Percentiles rank a stretch among this genome's conserved stretches.
These are phyloP conservation scores for Caenorhabditis sp. DNA, from an alignment of 2,888 invertebrate genomes.

Conservation along the genomic window DNA sequence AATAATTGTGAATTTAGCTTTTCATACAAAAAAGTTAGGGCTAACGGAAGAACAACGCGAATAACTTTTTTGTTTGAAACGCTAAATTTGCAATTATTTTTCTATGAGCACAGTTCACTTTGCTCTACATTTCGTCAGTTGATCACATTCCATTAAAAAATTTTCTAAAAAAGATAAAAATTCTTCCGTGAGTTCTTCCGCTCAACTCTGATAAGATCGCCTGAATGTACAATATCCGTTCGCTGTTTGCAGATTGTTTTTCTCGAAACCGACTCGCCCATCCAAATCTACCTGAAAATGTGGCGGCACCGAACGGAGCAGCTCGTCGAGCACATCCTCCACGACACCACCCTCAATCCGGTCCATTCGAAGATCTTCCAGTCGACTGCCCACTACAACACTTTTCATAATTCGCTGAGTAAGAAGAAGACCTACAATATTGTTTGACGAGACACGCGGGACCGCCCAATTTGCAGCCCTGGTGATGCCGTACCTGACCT, in stretches of 20 bases:
- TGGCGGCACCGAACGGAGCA: constrained; percentile 32
- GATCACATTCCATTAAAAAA: no score
- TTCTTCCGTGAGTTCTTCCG: no score
- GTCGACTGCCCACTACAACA: not conserved
- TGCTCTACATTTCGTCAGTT: no score
- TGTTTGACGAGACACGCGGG: no score
- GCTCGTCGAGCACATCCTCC: constrained; percentile 17
- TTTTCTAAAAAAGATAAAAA: no score
- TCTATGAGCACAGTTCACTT: no score
- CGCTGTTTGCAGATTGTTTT: constrained; percentile 20
- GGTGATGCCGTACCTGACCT: not conserved
- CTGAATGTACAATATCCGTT: no score
- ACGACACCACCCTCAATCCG: constrained; percentile 24
- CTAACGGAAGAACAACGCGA: not conserved
- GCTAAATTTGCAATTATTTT: not conserved
- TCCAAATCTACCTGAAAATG: constrained; percentile 23
- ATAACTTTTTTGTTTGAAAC: not conserved
- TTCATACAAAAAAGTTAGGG: not conserved
- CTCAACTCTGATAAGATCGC: no score
- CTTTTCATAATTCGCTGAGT: constrained; percentile 12
- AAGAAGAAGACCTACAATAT: no score
- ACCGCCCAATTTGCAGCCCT: constrained; percentile 11
- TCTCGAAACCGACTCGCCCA: constrained; percentile 12
- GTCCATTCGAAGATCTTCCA: constrained; percentile 2
- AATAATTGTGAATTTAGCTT: no score